Conservation (phyloP, 2,888 invertebrate genomes). For the Drosophila testacea region DNA sequence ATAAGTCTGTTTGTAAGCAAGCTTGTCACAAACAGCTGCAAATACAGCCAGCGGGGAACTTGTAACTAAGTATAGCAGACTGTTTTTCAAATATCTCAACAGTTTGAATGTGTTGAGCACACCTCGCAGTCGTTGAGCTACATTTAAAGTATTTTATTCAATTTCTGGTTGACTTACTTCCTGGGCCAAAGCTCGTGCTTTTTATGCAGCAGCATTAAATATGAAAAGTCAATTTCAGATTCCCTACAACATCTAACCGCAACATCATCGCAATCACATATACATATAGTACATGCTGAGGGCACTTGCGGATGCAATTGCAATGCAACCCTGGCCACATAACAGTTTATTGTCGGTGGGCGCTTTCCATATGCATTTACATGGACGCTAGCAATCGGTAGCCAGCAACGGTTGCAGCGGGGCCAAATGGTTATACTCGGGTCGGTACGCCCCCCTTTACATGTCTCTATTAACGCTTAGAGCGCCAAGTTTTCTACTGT, state of each 20-base stretch:
- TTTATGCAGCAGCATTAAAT: constrained; percentile 51
- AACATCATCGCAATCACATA: constrained; percentile 41
- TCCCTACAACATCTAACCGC: constrained; percentile 51
- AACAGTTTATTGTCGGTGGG: constrained; percentile 51
- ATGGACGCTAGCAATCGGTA: constrained; percentile 13
- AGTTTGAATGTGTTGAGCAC: background rate
- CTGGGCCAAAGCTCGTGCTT: background rate
- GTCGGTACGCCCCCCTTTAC: constrained; percentile 32
- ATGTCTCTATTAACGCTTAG: constrained; percentile 64
- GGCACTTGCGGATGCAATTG: constrained; percentile 39
- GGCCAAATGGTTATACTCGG: constrained; percentile 18
- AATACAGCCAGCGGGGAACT: too few relatives aligned
- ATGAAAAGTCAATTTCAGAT: constrained; percentile 73
- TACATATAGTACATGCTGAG: constrained; percentile 11
- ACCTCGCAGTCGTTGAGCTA: constrained; percentile 13
- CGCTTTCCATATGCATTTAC: constrained; percentile 29
- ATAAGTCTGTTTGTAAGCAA: too few relatives aligned
- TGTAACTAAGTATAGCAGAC: background rate
- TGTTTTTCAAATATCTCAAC: background rate
- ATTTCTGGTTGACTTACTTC: constrained; percentile 26
- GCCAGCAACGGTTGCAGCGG: background rate
- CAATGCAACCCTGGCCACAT: constrained; percentile 50
- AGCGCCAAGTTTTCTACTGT: constrained; percentile 36
- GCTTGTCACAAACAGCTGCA: too few relatives aligned
- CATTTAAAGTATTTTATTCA: constrained; percentile 21